These are phyloP conservation scores for Perodicticus potto DNA, from an alignment of 2,797 vertebrate genomes.

Conservation along the genomic window DNA sequence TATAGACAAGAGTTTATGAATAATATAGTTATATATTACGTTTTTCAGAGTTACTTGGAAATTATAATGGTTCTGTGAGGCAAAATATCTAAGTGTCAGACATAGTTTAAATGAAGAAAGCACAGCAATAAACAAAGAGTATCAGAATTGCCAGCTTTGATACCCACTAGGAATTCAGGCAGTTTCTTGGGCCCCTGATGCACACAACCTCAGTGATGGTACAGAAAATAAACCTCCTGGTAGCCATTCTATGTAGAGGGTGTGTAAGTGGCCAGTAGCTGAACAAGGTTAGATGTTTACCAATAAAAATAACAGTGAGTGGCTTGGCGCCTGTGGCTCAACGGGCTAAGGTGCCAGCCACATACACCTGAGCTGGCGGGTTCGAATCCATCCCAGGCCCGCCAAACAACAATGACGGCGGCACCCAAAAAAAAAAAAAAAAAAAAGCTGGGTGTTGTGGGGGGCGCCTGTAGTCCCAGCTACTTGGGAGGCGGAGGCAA, in stretches of 20 bases:
- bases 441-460: no score
- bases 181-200: not conserved
- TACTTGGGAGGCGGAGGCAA: no score
- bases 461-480: no score
- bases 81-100: not conserved
- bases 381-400: no score
- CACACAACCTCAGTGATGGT: not conserved
- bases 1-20: not conserved
- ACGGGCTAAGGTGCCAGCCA: no score
- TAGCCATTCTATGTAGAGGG: not conserved
- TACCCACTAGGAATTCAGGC: not conserved
- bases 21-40: not conserved
- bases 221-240: not conserved
- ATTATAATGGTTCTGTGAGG: conserved; percentile 27
- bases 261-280: not conserved
- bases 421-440: no score
- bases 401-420: no score
- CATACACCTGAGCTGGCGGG: no score
- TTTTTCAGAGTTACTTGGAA: conserved; percentile 41
- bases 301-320: not conserved
- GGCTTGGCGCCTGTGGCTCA: no score
- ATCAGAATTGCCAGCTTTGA: not conserved
- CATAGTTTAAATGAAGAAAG: not conserved
- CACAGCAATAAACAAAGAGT: not conserved
- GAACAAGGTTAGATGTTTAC: not conserved